Evolutionary conservation across 2,113 vertebrate genomes (phyloP).

Genomic region (Sakesphorus luctuosus): DNA sequence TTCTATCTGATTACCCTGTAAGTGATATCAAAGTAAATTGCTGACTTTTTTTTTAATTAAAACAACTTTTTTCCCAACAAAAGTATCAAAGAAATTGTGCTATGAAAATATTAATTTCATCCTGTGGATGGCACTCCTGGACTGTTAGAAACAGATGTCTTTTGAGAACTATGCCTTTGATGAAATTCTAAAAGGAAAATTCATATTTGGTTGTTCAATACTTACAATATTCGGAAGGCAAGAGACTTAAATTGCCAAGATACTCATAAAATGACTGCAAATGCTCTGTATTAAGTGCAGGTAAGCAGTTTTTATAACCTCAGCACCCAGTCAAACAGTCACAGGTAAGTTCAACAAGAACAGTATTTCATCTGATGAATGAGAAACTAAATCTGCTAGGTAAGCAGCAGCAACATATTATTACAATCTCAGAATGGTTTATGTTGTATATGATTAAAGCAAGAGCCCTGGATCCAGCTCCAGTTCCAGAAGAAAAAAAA

Average conservation of each 20-base stretch:
- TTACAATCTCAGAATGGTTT: not conserved
- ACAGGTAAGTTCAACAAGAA: constrained; percentile 18
- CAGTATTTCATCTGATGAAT: not conserved
- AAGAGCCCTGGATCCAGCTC: not conserved
- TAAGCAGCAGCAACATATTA: not conserved
- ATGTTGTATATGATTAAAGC: not conserved
- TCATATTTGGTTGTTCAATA: constrained; percentile 32
- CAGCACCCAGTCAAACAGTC: not conserved
- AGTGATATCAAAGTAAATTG: constrained; percentile 19
- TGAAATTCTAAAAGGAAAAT: constrained; percentile 43
- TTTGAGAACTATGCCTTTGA: not conserved
- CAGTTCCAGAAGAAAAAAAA: not conserved
- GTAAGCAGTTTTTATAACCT: constrained; percentile 20
- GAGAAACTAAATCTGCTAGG: not conserved
- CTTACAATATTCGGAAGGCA: constrained; percentile 8
- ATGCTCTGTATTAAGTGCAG: not conserved
- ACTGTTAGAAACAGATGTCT: not conserved
- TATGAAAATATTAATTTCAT: not conserved
- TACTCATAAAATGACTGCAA: not conserved
- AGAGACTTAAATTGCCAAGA: not conserved
- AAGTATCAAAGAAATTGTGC: not conserved
- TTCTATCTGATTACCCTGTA: not conserved
- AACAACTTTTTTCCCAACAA: not conserved
- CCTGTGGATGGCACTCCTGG: constrained; percentile 71
- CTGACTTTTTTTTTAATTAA: not conserved